A percentile compares a stretch with the other conserved stretches of the same genome.
Conservation (phyloP, 2,888 invertebrate genomes). For the Coelopa pilipes region DNA sequence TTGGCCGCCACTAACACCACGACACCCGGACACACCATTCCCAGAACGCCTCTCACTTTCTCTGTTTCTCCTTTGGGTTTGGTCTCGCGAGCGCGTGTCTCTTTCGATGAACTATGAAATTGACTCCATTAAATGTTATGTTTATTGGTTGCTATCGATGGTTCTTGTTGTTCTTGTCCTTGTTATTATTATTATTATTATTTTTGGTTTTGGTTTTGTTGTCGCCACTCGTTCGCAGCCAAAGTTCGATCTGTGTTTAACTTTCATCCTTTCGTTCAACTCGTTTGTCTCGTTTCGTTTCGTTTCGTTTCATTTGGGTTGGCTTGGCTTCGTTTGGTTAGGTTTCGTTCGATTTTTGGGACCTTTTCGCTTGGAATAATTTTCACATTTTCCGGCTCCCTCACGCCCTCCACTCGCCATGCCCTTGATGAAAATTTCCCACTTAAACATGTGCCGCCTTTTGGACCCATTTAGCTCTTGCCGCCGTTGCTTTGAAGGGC, state of each 20-base stretch:
- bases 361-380: slow-evolving; percentile 33
- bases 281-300: too few species aligned
- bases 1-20: slow-evolving; percentile 17
- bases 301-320: too few species aligned
- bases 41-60: neutral
- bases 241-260: slow-evolving; percentile 34
- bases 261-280: slow-evolving; percentile 8
- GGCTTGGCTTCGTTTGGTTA: too few species aligned
- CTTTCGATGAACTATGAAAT: slow-evolving; percentile 38
- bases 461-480: too few species aligned
- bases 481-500: too few species aligned
- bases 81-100: neutral
- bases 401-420: too few species aligned
- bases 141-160: slow-evolving; percentile 37
- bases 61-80: slow-evolving; percentile 6
- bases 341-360: neutral
- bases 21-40: slow-evolving; percentile 15
- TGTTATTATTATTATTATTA: slow-evolving; percentile 41
- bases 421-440: too few species aligned
- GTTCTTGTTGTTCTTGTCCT: slow-evolving; percentile 23
- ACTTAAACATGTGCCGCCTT: too few species aligned
- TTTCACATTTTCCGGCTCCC: slow-evolving; percentile 37
- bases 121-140: slow-evolving; percentile 46
- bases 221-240: too few species aligned
- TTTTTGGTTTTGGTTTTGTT: slow-evolving; percentile 34